phyloP scores from a whole-genome alignment of 2,113 vertebrate genomes.

The Triplophysa tibetana region DNA sequence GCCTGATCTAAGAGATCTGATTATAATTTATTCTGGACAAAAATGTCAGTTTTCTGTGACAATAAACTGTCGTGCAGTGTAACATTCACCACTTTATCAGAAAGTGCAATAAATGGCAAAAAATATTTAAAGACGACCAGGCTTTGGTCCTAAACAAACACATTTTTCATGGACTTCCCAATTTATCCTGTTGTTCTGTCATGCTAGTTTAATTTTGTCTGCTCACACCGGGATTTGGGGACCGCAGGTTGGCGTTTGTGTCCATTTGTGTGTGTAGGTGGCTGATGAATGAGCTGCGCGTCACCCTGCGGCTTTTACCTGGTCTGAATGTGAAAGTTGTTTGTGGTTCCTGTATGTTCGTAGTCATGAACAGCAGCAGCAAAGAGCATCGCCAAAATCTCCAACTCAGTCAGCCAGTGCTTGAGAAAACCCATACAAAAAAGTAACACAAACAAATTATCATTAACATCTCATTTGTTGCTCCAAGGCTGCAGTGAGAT shows the following conservation, averaged over 20 bases:
- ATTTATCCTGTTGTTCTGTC: background rate
- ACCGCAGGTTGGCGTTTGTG: conserved; percentile 47
- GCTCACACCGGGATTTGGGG: conserved; percentile 31
- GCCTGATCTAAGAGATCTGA: background rate
- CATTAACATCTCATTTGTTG: background rate
- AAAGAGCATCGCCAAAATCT: conserved; percentile 98
- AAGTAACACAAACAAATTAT: background rate
- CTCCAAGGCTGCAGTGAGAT: background rate
- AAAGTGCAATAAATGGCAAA: background rate
- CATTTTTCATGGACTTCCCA: background rate
- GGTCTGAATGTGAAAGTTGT: conserved; percentile 99
- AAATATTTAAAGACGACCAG: too few relatives aligned
- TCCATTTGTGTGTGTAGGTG: conserved; percentile 4
- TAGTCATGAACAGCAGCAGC: conserved; percentile 97
- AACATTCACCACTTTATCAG: background rate
- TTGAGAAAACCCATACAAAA: conserved; percentile 66
- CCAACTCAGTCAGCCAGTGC: conserved; percentile 98
- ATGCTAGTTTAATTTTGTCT: conserved; percentile 8
- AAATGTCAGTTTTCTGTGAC: too few relatives aligned
- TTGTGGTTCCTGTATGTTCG: conserved; percentile 97
- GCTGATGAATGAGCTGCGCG: conserved; percentile 49
- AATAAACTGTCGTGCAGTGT: too few relatives aligned
- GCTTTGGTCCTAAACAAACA: background rate
- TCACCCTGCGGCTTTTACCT: conserved; percentile 62
- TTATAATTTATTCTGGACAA: too few relatives aligned